These are phyloP conservation scores for Felis chaus DNA, from an alignment of 2,113 vertebrate genomes.

Conservation along the genomic window DNA sequence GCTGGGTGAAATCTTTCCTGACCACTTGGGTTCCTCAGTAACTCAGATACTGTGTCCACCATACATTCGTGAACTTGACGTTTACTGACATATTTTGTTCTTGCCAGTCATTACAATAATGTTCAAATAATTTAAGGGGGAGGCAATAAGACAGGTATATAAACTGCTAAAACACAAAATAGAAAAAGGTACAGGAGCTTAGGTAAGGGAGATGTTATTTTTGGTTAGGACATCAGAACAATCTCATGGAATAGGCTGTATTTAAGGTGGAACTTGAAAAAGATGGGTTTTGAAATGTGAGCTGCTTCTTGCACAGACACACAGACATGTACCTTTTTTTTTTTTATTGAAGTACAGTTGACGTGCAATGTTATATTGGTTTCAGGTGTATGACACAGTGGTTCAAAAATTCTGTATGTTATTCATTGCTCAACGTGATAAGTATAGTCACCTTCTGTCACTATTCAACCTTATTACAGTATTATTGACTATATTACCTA, in stretches of 20 bases:
- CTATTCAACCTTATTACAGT: not conserved
- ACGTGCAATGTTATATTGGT: not conserved
- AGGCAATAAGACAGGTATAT: not conserved
- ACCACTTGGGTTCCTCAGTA: not conserved
- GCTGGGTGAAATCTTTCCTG: not conserved
- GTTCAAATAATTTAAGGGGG: not conserved
- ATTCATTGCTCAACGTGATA: not conserved
- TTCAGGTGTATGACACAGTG: not conserved
- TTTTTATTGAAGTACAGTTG: not conserved
- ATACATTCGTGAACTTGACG: not conserved
- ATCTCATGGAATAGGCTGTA: not conserved
- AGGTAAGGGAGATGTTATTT: not conserved
- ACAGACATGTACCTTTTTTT: not conserved
- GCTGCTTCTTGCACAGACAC: not conserved
- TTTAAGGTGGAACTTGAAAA: not conserved
- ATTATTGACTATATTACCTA: not conserved
- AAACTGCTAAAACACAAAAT: not conserved
- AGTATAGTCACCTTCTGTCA: not conserved
- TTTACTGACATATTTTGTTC: not conserved
- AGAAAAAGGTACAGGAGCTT: not conserved
- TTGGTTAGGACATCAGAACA: not conserved
- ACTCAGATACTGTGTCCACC: not conserved
- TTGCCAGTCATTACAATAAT: conserved; percentile 21
- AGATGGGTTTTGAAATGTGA: not conserved
- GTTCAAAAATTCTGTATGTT: not conserved